phyloP scores from a whole-genome alignment of 2,113 vertebrate genomes.

The Pelecanoides urinatrix region DNA sequence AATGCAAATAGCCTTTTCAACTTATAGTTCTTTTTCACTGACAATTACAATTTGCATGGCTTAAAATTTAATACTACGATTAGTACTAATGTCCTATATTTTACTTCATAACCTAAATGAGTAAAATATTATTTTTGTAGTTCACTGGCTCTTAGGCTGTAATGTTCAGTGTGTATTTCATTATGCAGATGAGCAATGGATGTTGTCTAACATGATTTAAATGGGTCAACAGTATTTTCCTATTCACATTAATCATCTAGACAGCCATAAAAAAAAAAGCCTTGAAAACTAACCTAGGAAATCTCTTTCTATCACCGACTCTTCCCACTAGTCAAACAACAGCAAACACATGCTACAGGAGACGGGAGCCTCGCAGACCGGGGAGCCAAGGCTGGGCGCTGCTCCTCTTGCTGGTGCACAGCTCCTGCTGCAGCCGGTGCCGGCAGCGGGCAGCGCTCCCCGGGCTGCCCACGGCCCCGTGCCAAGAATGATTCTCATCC shows the following conservation, averaged over 20 bases:
- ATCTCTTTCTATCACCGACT: conserved; percentile 37
- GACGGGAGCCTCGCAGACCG: background rate
- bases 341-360: background rate
- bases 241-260: conserved; percentile 78
- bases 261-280: conserved; percentile 47
- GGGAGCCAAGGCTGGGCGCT: background rate
- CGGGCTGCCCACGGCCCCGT: background rate
- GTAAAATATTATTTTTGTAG: conserved; percentile 71
- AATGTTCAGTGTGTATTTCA: conserved; percentile 73
- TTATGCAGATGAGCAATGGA: conserved; percentile 77
- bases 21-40: conserved; percentile 66
- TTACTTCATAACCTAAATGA: conserved; percentile 73
- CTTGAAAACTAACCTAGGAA: conserved; percentile 64
- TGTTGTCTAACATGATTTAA: conserved; percentile 77
- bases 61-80: conserved; percentile 73
- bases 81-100: conserved; percentile 66
- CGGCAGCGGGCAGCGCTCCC: background rate
- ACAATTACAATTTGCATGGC: conserved; percentile 70
- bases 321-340: background rate
- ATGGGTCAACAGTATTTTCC: conserved; percentile 82
- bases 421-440: background rate
- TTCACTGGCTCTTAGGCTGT: conserved; percentile 62
- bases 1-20: conserved; percentile 60
- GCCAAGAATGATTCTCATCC: conserved; percentile 37
- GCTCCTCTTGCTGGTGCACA: background rate